phyloP scores from a whole-genome alignment of 2,113 vertebrate genomes.

The Sturnira hondurensis region DNA sequence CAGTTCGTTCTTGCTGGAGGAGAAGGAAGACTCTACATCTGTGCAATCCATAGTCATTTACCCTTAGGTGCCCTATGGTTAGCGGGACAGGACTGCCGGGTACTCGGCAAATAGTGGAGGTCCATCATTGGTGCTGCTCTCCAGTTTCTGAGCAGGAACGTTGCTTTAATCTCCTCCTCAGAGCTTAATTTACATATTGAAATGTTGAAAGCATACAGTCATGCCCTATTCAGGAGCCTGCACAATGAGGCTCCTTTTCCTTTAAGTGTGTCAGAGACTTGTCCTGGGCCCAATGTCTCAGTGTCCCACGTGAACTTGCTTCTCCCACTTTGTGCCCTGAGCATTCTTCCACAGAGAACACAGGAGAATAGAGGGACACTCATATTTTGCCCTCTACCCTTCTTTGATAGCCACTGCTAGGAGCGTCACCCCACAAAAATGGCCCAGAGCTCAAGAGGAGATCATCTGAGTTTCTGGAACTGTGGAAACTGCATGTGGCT shows the following conservation, averaged over 20 bases:
- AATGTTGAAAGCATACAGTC: background rate
- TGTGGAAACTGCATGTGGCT: background rate
- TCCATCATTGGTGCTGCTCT: background rate
- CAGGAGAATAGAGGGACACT: background rate
- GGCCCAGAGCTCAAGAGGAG: background rate
- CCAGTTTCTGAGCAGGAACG: background rate
- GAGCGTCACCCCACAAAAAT: background rate
- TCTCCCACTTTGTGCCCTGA: background rate
- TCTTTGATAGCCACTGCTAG: background rate
- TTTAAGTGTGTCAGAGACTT: background rate
- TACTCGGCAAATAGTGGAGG: background rate
- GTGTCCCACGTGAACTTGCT: background rate
- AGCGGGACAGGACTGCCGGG: background rate
- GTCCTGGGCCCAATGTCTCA: background rate
- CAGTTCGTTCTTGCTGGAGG: background rate
- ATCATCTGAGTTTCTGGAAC: background rate
- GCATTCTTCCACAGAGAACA: background rate
- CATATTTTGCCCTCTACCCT: background rate
- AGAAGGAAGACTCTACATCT: background rate
- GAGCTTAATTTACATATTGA: slow-evolving; percentile 6
- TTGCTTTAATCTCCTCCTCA: background rate
- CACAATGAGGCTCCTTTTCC: background rate
- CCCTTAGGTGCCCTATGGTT: background rate
- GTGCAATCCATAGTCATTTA: background rate
- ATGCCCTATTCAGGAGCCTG: background rate